Base-by-base conservation (phyloP, 2,888 invertebrate genomes). In the Leptinotarsa peninsularis region DNA sequence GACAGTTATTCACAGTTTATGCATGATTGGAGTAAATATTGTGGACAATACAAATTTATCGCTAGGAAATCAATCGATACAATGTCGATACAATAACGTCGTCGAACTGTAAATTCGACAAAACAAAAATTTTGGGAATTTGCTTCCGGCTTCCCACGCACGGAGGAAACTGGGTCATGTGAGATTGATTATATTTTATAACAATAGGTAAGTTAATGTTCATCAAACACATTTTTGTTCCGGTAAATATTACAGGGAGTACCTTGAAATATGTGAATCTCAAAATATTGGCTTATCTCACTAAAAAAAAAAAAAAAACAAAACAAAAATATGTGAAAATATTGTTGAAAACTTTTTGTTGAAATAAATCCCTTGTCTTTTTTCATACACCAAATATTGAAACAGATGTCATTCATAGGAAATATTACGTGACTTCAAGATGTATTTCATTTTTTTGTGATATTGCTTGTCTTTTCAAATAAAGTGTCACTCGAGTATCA, bases 101-200 rank as follows among this genome's bases (percentile, higher is more conserved):
- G 72, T 27, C 71, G 73, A 80, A 81, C 79, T 80, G 80, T 81
- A 78, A 81, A 78, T 80, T 80, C 67, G 73, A 74, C 70, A 70
- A 76, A 79, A 77, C 78, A 79, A 78, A 73, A 69, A 69, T 76
- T 78, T 80, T 77, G 72, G 72, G 70, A 67, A 69, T 72, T 73
- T 77, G 78, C 79, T 83, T 84, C 83, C 83, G 81, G 83, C 77
- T 84, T 84, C 84, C 83, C 84, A 84, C 83, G 82, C 68, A 69
- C 43, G n/a, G 23, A 49, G 56, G 43, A 60, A 78, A 79, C 71
- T 78, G 71, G 79, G 79, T 78, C 79, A 80, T 54, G 49, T 49
- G 71, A 72, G 75, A 72, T 75, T 67, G 50, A 71, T 67, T 73
- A 63, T 63, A 63, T 33, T 27, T 63, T 17, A 63, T 63, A n/a